A percentile compares a stretch with the other conserved stretches of the same genome.
These are phyloP conservation scores for Asarcornis scutulata DNA, from an alignment of 2,113 vertebrate species.

Conservation along the genomic window DNA sequence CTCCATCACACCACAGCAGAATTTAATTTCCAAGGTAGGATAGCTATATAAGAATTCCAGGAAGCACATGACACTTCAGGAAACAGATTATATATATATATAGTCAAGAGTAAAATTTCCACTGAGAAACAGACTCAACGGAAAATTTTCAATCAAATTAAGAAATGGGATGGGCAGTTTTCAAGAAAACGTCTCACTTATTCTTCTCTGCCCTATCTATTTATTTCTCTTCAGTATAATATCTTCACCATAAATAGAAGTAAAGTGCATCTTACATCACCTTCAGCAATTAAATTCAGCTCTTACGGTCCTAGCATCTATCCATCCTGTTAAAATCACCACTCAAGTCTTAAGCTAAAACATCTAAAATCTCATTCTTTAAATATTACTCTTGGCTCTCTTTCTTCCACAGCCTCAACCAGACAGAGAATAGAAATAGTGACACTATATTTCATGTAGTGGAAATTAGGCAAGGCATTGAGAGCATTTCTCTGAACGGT, in stretches of 20 bases:
- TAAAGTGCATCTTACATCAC: neutral
- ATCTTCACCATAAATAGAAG: neutral
- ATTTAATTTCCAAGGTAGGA: neutral
- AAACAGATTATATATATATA: neutral
- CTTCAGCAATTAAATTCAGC: neutral
- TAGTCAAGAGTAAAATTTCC: neutral
- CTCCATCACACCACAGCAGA: neutral
- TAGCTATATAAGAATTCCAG: neutral
- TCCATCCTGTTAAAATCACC: neutral
- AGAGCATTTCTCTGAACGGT: slow-evolving; percentile 5
- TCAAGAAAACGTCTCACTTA: neutral
- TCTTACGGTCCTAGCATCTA: neutral
- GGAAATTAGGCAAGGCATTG: slow-evolving; percentile 1
- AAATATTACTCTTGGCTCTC: neutral
- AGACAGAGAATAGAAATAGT: neutral
- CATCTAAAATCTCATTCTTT: neutral
- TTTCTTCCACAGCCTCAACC: neutral
- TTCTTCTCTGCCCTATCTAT: neutral
- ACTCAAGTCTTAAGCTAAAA: neutral
- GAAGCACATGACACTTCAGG: neutral
- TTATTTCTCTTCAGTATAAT: neutral
- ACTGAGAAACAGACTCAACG: neutral
- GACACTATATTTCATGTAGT: neutral
- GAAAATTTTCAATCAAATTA: neutral
- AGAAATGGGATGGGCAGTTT: neutral